Evolutionary conservation across 2,888 invertebrate genomes (phyloP), one percentile per base, ranked within the genome.

Genomic region (Mimas tiliae): DNA sequence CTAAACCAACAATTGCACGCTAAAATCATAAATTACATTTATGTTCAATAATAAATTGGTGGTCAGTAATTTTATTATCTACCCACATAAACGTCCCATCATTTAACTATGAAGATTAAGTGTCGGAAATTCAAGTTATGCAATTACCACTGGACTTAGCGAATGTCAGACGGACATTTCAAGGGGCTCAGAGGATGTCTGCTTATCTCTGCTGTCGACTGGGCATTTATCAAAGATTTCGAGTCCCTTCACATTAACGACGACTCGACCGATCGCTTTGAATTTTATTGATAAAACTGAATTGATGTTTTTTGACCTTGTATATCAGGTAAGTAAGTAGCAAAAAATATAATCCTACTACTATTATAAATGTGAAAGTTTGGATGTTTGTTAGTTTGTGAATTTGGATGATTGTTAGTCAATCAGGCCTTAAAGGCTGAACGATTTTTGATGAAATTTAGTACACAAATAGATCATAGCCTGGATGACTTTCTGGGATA

Each of bases 61-160:
- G 12, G 42, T 58, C 42, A 58, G 58, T 58, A 58, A 58, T 58
- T 58, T 58, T 58, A 58, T 68, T 66, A 68, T 65, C 69, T 64
- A 66, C 64, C 66, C 65, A 67, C 68, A 58, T 58, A 58, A 58
- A 58, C 58, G 38, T 38, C 58, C 58, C 42, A 58, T 66, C 65
- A 62, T 58, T 63, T 69, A 69, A 69, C 68, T 67, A 65, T 67
- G 65, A 69, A 73, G 72, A 75, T 71, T 65, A 70, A 67, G 70
- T 45, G 70, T 72, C 73, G 74, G 78, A 78, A 79, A 81, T 76
- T 75, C 73, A 78, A 70, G 79, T 79, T 76, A 75, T 78, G 82
- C 85, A 87, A 87, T 88, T 85, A 87, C 82, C 79, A 78, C 80
- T 80, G 77, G 80, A 81, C 80, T 77, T 75, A 77, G 80, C 73